Conservation (phyloP, 2,888 invertebrate genomes). For the Metellina segmentata region DNA sequence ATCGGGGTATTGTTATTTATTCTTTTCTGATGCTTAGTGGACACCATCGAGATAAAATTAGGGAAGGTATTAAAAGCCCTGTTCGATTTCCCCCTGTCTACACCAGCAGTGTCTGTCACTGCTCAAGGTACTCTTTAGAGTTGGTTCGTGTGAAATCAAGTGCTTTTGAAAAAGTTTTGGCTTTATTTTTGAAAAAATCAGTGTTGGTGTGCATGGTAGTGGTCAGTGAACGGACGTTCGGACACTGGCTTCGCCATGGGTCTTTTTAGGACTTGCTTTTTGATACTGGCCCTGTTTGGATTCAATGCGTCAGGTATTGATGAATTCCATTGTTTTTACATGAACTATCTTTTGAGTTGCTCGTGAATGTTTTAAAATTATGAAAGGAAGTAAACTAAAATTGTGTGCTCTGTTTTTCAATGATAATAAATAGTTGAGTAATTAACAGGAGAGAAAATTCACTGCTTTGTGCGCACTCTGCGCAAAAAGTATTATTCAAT, state of each 20-base stretch:
- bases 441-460: too few relatives aligned
- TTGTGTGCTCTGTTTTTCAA: too few relatives aligned
- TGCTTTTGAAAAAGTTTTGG: neutral
- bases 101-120: conserved; percentile 56
- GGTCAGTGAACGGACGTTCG: conserved; percentile 34
- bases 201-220: conserved; percentile 55
- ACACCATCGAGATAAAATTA: conserved; percentile 42
- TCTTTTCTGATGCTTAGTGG: neutral
- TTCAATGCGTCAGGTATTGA: conserved; percentile 62
- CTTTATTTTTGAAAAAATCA: neutral
- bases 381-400: too few relatives aligned
- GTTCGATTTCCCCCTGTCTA: neutral
- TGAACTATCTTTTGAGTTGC: neutral
- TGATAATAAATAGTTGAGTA: too few relatives aligned
- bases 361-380: too few relatives aligned
- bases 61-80: conserved; percentile 59
- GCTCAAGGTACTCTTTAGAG: conserved; percentile 12
- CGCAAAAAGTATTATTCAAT: too few relatives aligned
- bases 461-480: too few relatives aligned
- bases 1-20: conserved; percentile 51
- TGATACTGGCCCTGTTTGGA: conserved; percentile 63
- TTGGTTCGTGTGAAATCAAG: neutral
- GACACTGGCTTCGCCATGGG: conserved; percentile 48
- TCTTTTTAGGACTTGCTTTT: conserved; percentile 39
- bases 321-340: neutral